phyloP scores from a whole-genome alignment of 2,888 invertebrate species.

The Magallana nippona region DNA sequence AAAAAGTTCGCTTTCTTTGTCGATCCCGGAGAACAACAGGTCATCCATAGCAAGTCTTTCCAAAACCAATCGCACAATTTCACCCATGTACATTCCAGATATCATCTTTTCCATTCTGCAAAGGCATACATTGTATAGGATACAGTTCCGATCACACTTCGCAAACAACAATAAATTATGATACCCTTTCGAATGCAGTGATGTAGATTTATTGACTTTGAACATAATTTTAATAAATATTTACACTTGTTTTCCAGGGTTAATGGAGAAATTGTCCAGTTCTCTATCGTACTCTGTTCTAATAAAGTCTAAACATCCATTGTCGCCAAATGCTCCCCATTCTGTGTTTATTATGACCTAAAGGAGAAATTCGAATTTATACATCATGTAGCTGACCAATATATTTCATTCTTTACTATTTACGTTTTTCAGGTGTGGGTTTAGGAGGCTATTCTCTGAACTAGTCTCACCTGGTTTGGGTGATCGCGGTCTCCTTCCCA shows the following conservation, averaged over 20 bases:
- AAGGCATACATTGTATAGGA: not conserved
- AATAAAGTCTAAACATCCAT: slow-evolving; percentile 91
- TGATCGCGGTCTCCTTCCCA: slow-evolving; percentile 85
- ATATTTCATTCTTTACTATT: not conserved
- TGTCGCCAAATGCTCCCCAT: slow-evolving; percentile 98
- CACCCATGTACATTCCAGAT: slow-evolving; percentile 99
- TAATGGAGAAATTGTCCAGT: slow-evolving; percentile 91
- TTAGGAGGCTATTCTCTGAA: not conserved
- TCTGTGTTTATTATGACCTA: slow-evolving; percentile 95
- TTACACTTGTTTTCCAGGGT: slow-evolving; percentile 86
- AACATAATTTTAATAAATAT: slow-evolving; percentile 44
- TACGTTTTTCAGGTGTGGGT: too few species aligned
- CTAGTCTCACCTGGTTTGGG: slow-evolving; percentile 77
- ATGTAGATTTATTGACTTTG: not conserved
- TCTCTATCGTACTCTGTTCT: slow-evolving; percentile 88
- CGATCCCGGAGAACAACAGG: slow-evolving; percentile 92
- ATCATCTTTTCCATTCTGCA: slow-evolving; percentile 97
- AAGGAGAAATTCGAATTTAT: not conserved
- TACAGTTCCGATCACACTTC: too few species aligned
- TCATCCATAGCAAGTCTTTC: slow-evolving; percentile 86
- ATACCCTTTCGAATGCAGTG: not conserved
- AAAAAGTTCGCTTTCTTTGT: slow-evolving; percentile 87
- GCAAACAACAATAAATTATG: not conserved
- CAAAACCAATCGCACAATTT: slow-evolving; percentile 91
- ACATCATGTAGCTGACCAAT: not conserved